Percentiles rank a stretch among this genome's conserved stretches.
phyloP scores from a whole-genome alignment of 2,888 invertebrate species.

The Gerris lacustris region DNA sequence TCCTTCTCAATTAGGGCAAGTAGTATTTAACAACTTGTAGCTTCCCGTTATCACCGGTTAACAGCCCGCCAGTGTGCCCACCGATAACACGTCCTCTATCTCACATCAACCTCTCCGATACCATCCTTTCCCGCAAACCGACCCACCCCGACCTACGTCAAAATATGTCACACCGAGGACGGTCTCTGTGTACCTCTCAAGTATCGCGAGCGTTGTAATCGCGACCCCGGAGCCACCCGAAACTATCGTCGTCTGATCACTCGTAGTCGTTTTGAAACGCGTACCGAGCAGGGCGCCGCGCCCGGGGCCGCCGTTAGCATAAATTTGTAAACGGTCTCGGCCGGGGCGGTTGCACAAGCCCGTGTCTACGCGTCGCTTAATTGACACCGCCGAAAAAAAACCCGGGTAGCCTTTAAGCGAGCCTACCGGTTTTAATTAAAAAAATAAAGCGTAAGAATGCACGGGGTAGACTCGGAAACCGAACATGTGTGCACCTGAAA shows the following conservation, averaged over 20 bases:
- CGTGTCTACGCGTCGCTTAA: neutral
- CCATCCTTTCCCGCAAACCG: too few species aligned
- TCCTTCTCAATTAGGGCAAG: neutral
- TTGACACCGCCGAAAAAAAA: neutral
- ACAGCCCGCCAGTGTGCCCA: too few species aligned
- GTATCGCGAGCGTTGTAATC: too few species aligned
- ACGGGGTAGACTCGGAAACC: neutral
- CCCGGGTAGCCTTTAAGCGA: neutral
- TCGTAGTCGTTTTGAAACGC: neutral
- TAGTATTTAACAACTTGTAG: neutral
- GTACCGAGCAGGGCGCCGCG: neutral
- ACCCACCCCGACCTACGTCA: too few species aligned
- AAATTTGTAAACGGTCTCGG: neutral
- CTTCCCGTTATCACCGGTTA: neutral
- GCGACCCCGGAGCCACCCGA: too few species aligned
- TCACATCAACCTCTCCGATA: too few species aligned
- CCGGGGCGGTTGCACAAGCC: neutral
- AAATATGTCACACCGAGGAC: too few species aligned
- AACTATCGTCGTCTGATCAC: too few species aligned
- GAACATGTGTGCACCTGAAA: neutral
- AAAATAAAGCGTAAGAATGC: neutral
- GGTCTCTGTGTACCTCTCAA: too few species aligned
- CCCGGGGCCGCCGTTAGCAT: neutral
- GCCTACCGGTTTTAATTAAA: neutral
- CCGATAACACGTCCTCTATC: too few species aligned